Evolutionary conservation across 2,888 invertebrate species (phyloP).

Genomic region (Diaprepes abbreviatus): DNA sequence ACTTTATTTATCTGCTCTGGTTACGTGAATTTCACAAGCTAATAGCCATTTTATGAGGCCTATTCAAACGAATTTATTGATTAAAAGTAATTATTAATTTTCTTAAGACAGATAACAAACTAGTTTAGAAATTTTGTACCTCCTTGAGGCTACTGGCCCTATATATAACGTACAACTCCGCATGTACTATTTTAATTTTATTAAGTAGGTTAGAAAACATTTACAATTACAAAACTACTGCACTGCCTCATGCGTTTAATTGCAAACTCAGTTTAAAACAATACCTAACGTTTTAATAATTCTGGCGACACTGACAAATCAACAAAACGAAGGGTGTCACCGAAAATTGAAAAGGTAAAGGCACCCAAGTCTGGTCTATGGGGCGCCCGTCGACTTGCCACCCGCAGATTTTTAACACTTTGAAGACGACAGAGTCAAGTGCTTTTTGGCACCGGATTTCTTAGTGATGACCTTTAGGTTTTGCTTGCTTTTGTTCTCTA

Average conservation of each 20-base stretch:
- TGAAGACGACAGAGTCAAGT: slow-evolving; percentile 39
- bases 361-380: slow-evolving; percentile 15
- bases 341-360: slow-evolving; percentile 11
- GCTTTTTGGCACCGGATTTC: slow-evolving; percentile 38
- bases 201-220: no score
- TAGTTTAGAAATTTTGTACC: no score
- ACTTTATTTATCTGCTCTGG: no score
- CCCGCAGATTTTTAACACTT: slow-evolving; percentile 44
- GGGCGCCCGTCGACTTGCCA: slow-evolving; percentile 27
- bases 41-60: no score
- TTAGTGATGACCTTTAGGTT: slow-evolving; percentile 6
- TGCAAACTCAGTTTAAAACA: not conserved
- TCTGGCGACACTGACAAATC: slow-evolving; percentile 11
- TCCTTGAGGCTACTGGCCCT: no score
- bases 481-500: slow-evolving; percentile 14
- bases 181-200: no score
- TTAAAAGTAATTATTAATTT: no score
- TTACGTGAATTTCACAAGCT: no score
- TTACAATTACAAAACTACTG: no score
- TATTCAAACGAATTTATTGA: no score
- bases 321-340: slow-evolving; percentile 11
- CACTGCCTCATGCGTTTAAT: not conserved
- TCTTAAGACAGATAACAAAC: no score
- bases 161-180: no score
- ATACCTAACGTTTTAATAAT: not conserved